A percentile compares a stretch with the other conserved stretches of the same genome.
Evolutionary conservation across 2,113 vertebrate genomes (phyloP).

Genomic region (Microtus richardsoni): DNA sequence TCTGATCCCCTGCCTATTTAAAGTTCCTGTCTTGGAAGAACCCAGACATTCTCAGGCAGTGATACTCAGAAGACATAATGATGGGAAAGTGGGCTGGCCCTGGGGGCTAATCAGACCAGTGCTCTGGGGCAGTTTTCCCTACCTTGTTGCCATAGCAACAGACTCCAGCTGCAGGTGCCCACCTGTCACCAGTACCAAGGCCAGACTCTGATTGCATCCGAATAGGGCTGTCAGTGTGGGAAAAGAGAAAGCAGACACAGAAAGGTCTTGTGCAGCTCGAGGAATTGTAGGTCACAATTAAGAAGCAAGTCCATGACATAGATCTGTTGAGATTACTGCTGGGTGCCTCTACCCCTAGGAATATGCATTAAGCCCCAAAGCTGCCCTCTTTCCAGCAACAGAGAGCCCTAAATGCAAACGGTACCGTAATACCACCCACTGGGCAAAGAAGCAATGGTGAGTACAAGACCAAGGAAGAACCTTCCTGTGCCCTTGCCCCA

Average conservation of each 20-base stretch:
- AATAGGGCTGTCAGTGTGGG: accelerated
- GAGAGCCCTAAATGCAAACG: background rate
- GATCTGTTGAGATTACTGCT: background rate
- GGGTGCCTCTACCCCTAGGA: background rate
- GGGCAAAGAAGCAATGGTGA: too few relatives aligned
- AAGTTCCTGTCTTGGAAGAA: background rate
- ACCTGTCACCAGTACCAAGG: conserved; percentile 29
- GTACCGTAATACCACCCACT: background rate
- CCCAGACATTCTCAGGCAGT: background rate
- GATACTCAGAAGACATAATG: background rate
- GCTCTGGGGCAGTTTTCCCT: conserved; percentile 13
- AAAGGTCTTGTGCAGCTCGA: background rate
- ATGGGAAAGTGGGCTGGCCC: background rate
- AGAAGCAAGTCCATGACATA: background rate
- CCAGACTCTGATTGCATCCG: background rate
- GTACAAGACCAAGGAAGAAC: background rate
- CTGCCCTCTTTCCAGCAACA: background rate
- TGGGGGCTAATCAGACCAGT: background rate
- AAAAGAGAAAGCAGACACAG: background rate
- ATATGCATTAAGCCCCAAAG: background rate
- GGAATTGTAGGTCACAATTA: background rate
- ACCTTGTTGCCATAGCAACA: conserved; percentile 46
- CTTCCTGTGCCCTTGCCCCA: background rate
- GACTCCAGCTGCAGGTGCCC: conserved; percentile 45
- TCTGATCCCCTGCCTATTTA: too few relatives aligned